A percentile compares a stretch with the other conserved stretches of the same genome.
Evolutionary conservation across 2,113 vertebrate genomes (phyloP).

Genomic region (Excalfactoria chinensis): DNA sequence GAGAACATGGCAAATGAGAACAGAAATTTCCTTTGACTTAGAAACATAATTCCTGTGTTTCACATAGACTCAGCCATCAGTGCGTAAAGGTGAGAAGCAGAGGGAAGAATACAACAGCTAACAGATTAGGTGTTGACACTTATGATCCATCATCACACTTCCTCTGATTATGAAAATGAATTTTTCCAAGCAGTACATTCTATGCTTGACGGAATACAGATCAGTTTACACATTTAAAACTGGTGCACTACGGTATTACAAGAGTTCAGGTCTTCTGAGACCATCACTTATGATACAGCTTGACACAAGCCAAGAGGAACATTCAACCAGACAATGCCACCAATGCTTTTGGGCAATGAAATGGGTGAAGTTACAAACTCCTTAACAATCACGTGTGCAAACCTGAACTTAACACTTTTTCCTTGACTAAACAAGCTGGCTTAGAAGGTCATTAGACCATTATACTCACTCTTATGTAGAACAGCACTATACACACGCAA

Average conservation of each 20-base stretch:
- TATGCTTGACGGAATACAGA: conserved; percentile 60
- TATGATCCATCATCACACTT: conserved; percentile 10
- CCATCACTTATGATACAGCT: background rate
- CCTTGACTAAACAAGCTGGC: conserved; percentile 20
- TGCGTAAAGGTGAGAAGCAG: background rate
- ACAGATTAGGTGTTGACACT: conserved; percentile 55
- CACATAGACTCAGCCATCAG: background rate
- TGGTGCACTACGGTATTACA: background rate
- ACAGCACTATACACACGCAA: conserved; percentile 36
- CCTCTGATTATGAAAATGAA: conserved; percentile 68
- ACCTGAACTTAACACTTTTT: conserved; percentile 18
- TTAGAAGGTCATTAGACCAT: conserved; percentile 57
- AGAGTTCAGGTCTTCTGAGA: conserved; percentile 22
- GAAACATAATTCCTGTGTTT: background rate
- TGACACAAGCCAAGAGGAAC: conserved; percentile 8
- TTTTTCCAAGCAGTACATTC: conserved; percentile 61
- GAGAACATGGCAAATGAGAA: background rate
- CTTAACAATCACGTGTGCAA: conserved; percentile 32
- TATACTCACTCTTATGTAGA: conserved; percentile 37
- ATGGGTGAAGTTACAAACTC: background rate
- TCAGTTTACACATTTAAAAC: conserved; percentile 28
- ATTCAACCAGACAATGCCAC: conserved; percentile 1
- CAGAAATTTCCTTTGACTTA: background rate
- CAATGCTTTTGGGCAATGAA: background rate
- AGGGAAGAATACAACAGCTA: background rate